phyloP scores from a whole-genome alignment of 2,888 invertebrate species.

The Ormyrus nitidulus region DNA sequence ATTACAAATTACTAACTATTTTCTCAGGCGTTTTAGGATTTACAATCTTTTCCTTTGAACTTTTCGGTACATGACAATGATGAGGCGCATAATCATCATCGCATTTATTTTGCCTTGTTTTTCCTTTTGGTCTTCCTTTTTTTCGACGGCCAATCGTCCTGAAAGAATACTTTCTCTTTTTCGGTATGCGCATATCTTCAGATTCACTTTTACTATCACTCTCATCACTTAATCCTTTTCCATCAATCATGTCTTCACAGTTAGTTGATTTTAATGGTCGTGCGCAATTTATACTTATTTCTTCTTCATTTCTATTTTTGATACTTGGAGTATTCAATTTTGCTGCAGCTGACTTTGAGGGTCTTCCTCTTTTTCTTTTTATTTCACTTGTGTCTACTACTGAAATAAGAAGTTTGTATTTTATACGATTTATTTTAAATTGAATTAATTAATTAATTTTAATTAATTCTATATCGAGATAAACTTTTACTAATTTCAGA shows the following conservation, averaged over 20 bases:
- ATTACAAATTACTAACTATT: conserved; percentile 19
- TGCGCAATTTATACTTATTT: background rate
- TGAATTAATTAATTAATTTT: background rate
- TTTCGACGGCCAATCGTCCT: conserved; percentile 12
- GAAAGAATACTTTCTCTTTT: conserved; percentile 23
- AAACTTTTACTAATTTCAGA: no score
- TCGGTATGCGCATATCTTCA: background rate
- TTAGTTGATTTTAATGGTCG: background rate
- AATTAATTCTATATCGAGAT: no score
- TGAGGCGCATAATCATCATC: conserved; percentile 49
- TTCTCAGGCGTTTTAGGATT: conserved; percentile 15
- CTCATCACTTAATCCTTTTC: conserved; percentile 2
- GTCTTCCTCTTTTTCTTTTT: conserved; percentile 48
- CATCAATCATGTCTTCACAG: background rate
- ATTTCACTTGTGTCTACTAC: background rate
- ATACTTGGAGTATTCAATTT: background rate
- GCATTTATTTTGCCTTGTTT: background rate
- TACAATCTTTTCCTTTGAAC: conserved; percentile 2
- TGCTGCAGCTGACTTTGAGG: background rate
- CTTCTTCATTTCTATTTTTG: background rate
- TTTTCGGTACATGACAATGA: conserved; percentile 29
- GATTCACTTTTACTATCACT: conserved; percentile 14
- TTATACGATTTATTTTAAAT: background rate
- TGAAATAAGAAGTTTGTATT: no score
- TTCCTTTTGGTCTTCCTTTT: conserved; percentile 44